These are phyloP conservation scores for Mustelus asterias DNA, from an alignment of 2,113 vertebrate species.

Conservation along the genomic window DNA sequence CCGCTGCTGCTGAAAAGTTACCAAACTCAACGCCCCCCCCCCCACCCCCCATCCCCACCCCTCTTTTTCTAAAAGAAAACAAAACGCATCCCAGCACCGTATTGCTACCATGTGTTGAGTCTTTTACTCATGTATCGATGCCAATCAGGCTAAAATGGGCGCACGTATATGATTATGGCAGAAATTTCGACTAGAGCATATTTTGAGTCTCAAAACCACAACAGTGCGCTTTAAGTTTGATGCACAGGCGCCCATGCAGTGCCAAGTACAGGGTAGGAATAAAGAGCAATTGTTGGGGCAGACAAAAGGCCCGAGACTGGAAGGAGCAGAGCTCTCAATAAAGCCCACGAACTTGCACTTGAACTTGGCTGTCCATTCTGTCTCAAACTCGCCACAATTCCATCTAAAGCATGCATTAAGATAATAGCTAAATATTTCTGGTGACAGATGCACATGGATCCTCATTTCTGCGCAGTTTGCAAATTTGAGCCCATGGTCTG, in stretches of 20 bases:
- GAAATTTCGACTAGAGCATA: conserved; percentile 49
- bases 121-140: neutral
- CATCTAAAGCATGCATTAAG: neutral
- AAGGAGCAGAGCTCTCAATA: conserved; percentile 52
- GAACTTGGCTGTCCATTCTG: conserved; percentile 51
- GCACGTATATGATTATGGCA: conserved; percentile 26
- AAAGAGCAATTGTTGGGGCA: conserved; percentile 59
- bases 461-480: neutral
- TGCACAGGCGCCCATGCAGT: conserved; percentile 55
- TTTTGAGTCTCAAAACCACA: conserved; percentile 53
- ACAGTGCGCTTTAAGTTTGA: conserved; percentile 52
- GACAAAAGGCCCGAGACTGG: conserved; percentile 60
- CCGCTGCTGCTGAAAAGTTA: conserved; percentile 9
- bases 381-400: conserved; percentile 16
- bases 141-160: conserved; percentile 12
- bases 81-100: neutral
- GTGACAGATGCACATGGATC: neutral
- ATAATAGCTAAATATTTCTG: neutral
- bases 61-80: neutral
- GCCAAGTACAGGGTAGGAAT: conserved; percentile 55
- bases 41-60: neutral
- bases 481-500: neutral
- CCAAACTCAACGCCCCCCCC: neutral
- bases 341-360: conserved; percentile 63
- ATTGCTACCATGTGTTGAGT: neutral